Evolutionary conservation across 2,113 vertebrate species (phyloP).

Genomic region (Seriola aureovittata): DNA sequence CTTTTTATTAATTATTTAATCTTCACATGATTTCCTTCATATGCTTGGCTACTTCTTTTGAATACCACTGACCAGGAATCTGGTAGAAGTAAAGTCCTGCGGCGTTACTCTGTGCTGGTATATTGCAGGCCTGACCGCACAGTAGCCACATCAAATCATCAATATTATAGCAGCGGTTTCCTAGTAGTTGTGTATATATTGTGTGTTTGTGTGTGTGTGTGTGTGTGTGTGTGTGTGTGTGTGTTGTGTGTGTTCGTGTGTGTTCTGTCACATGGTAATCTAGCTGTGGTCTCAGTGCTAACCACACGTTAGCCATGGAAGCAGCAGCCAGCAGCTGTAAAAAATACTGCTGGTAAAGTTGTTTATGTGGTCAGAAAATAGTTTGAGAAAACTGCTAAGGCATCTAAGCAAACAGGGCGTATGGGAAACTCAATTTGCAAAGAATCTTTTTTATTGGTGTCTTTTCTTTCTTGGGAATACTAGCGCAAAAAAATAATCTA

Average conservation of each 20-base stretch:
- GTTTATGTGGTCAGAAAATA: conserved; percentile 40
- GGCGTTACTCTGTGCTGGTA: conserved; percentile 21
- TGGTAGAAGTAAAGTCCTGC: conserved; percentile 27
- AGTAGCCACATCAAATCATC: conserved; percentile 55
- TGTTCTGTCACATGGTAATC: conserved; percentile 18
- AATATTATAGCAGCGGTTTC: conserved; percentile 43
- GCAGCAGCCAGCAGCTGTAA: conserved; percentile 19
- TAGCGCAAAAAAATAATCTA: conserved; percentile 23
- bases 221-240: conserved; percentile 10
- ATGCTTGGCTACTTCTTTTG: background rate
- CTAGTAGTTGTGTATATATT: background rate
- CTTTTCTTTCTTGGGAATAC: background rate
- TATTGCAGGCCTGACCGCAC: conserved; percentile 36
- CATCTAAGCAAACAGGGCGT: background rate
- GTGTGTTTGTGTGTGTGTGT: too few relatives aligned
- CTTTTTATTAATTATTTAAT: background rate
- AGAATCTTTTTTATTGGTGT: background rate
- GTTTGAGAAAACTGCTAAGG: conserved; percentile 12
- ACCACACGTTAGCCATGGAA: conserved; percentile 36
- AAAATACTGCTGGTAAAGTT: conserved; percentile 24
- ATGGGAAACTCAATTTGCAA: background rate
- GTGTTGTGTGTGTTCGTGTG: conserved; percentile 2
- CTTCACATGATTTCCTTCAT: background rate
- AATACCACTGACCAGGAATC: conserved; percentile 24
- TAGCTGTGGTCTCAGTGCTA: conserved; percentile 34